Evolutionary conservation across 1,140 invertebrate species (phyloP).

Genomic region (Philopotamus ludificatus): DNA sequence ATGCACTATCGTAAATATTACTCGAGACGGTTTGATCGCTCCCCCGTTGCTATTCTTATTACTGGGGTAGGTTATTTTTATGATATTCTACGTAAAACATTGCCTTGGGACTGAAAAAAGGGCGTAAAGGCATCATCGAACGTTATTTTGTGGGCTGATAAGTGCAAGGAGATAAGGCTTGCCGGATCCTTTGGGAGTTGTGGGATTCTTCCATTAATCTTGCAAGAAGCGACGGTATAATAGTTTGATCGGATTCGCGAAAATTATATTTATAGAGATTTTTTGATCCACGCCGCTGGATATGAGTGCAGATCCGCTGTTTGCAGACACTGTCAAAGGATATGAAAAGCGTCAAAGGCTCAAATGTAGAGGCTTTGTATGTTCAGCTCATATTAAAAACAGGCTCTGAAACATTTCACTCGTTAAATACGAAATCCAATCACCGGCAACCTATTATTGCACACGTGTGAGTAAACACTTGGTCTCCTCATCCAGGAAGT

Average conservation of each 20-base stretch:
- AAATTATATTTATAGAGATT: too few species aligned
- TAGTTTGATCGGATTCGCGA: too few species aligned
- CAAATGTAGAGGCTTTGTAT: constrained; percentile 3
- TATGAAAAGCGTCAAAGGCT: constrained; percentile 28
- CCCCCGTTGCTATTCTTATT: not conserved
- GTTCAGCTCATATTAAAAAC: not conserved
- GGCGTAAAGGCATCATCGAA: constrained; percentile 16
- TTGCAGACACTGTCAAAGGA: constrained; percentile 27
- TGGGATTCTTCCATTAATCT: constrained; percentile 13
- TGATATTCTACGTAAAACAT: not conserved
- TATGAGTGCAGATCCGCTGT: constrained; percentile 7
- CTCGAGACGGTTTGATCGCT: constrained; percentile 2
- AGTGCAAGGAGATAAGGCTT: not conserved
- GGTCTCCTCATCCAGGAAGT: too few species aligned
- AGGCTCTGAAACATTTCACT: not conserved
- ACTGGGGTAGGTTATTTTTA: constrained; percentile 2
- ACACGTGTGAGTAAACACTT: not conserved
- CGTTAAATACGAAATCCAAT: not conserved
- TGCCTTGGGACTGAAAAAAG: constrained; percentile 5
- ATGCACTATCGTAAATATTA: constrained; percentile 10
- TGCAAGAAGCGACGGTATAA: too few species aligned
- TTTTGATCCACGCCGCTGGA: constrained; percentile 5
- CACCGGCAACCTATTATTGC: not conserved
- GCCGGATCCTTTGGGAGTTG: constrained; percentile 5
- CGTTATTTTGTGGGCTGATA: constrained; percentile 8